Base-by-base conservation (phyloP, 2,113 vertebrate species). In the Synchiropus splendidus region DNA sequence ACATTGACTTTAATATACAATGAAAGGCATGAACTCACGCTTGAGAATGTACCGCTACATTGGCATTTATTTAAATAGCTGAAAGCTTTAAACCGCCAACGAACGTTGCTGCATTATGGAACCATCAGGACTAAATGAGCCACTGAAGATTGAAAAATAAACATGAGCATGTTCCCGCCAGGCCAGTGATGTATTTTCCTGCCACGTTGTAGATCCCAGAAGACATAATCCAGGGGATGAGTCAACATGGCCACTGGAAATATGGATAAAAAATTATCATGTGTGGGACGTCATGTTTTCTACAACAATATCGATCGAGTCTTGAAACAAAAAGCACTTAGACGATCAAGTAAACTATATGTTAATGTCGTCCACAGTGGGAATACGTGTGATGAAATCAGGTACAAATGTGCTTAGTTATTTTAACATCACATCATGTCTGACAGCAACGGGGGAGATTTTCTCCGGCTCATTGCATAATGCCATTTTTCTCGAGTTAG, bases 381-480 rank as follows among this genome's bases (percentile, higher is more conserved):
- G n/a, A n/a, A n/a, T n/a, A n/a, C n/a, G n/a, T n/a, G n/a, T n/a
- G n/a, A n/a, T n/a, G n/a, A n/a, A n/a, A n/a, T n/a, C n/a, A n/a
- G n/a, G n/a, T n/a, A n/a, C n/a, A n/a, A n/a, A n/a, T n/a, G n/a
- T n/a, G n/a, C n/a, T n/a, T n/a, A n/a, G n/a, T n/a, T n/a, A n/a
- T n/a, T n/a, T n/a, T n/a, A n/a, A n/a, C n/a, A n/a, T 27, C 4
- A 27, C 21, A 27, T 27, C 8, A 27, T 27, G 21, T 27, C 21
- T 27, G 66, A 52, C 51, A 77, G 51, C 54, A 58, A 67, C 61
- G 57, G 58, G 57, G 47, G 56, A 64, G 53, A 72, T 70, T 67
- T 58, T 52, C 44, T 39, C 54, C 15, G 39, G 21, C 55, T 70
- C 48, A 64, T 58, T 68, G 58, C 64, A 66, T 67, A 69, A 61